Percentiles rank a stretch among this genome's conserved stretches.
Conservation (phyloP, 2,888 invertebrate genomes). For the Rambutsinella grinnellia region DNA sequence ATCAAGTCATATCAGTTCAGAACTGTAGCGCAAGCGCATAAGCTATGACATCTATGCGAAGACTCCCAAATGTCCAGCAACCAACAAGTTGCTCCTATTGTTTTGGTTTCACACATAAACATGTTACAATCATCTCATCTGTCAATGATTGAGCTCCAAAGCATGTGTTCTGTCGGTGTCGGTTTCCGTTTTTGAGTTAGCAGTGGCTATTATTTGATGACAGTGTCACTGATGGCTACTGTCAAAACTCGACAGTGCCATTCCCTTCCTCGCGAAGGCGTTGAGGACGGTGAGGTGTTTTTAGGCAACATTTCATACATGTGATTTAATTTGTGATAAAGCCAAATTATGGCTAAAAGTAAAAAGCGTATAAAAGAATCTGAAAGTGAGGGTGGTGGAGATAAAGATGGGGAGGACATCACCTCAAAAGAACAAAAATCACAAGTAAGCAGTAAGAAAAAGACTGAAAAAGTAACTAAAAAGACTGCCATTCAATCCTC, state of each 20-base stretch:
- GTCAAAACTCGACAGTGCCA: too few species aligned
- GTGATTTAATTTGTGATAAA: background rate
- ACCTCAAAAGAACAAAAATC: background rate
- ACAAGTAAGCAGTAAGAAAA: slow-evolving; percentile 4
- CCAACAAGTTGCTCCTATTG: background rate
- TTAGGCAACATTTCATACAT: slow-evolving; percentile 1
- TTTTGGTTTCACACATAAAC: background rate
- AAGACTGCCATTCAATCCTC: background rate
- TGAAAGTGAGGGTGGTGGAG: slow-evolving; percentile 10
- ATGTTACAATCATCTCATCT: background rate
- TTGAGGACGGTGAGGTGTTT: too few species aligned
- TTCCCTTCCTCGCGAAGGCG: too few species aligned
- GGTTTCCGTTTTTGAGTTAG: too few species aligned
- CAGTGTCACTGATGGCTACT: too few species aligned
- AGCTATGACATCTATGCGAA: too few species aligned
- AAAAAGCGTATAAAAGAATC: background rate
- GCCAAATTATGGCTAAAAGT: background rate
- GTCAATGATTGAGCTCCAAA: background rate
- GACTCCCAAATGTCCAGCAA: too few species aligned
- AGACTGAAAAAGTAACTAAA: slow-evolving; percentile 18
- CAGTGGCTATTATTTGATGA: too few species aligned
- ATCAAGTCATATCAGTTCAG: background rate
- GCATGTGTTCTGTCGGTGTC: background rate
- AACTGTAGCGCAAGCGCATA: too few species aligned
- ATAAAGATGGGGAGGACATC: slow-evolving; percentile 10